Percentiles rank a stretch among this genome's conserved stretches.
Conservation (phyloP, 2,888 invertebrate genomes). For the Pandemis corylana region DNA sequence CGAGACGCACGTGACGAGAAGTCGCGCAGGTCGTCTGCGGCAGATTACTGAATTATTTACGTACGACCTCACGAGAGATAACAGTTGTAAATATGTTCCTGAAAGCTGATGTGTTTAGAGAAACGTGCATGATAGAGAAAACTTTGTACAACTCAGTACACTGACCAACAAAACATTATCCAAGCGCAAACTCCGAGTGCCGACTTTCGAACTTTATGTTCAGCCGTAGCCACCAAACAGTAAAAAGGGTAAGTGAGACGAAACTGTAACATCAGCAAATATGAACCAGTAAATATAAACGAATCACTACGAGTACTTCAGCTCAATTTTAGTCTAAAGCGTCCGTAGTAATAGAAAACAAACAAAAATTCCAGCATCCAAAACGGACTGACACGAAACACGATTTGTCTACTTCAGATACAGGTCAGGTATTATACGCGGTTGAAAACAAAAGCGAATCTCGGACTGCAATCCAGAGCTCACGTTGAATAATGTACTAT, state of each 20-base stretch:
- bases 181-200: not conserved
- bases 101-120: slow-evolving; percentile 43
- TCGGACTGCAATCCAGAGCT: slow-evolving; percentile 12
- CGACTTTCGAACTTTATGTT: not conserved
- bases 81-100: slow-evolving; percentile 55
- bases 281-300: too few species aligned
- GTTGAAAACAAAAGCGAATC: slow-evolving; percentile 46
- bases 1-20: slow-evolving; percentile 69
- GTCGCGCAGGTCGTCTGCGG: slow-evolving; percentile 56
- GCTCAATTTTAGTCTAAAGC: too few species aligned
- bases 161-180: not conserved
- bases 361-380: not conserved
- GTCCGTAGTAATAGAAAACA: not conserved
- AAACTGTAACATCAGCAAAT: too few species aligned
- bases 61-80: slow-evolving; percentile 63
- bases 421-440: not conserved
- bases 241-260: too few species aligned
- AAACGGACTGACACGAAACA: not conserved
- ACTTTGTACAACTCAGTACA: not conserved
- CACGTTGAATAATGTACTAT: slow-evolving; percentile 39
- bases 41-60: slow-evolving; percentile 67
- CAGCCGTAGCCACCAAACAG: not conserved
- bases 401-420: not conserved
- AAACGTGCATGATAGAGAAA: not conserved
- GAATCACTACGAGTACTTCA: too few species aligned